Evolutionary conservation across 2,113 vertebrate species (phyloP), one percentile per base, ranked within the genome.

Genomic region (Smithornis capensis): DNA sequence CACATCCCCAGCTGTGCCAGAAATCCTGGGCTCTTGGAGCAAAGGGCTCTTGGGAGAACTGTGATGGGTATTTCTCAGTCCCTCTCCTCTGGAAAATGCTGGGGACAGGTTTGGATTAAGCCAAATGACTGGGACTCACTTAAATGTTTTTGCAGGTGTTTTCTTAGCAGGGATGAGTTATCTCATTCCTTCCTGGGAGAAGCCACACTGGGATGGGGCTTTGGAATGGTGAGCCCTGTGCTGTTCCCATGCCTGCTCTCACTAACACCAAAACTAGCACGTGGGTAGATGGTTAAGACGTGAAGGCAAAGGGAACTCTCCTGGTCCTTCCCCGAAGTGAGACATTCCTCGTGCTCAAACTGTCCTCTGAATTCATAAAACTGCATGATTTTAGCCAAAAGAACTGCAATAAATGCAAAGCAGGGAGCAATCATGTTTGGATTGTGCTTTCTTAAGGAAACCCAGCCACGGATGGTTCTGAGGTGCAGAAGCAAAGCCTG

Each of bases 1-100:
- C 87, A 92, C 21, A 29, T 87, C 25, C 71, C 78, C 93, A 89
- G 91, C 94, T 62, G 81, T 77, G 94, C 91, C 87, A 94, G 67
- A 69, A 73, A 50, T 10, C 89, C 95, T 25, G 22, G n/a, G n/a
- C n/a, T n/a, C n/a, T n/a, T n/a, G n/a, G n/a, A 85, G 76, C 81
- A 77, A 52, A 87, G 27, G 13, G n/a, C 84, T 84, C 69, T 9
- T 21, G 81, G 87, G 87, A 89, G 76, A 79, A 71, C 67, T 78
- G 10, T 0, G 63, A 50, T 4, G 71, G 78, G 31, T 8, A 4
- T 87, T 88, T 76, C 65, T 75, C 37, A 42, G 49, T 28, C 49
- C 40, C 31, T 33, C 57, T 82, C 68, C 44, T 23, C 85, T 82
- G 89, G 47, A 88, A 53, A 68, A 56, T 0, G 9, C 67, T 52